Conservation (phyloP, 1,140 invertebrate species). For the Megathymus violae region DNA sequence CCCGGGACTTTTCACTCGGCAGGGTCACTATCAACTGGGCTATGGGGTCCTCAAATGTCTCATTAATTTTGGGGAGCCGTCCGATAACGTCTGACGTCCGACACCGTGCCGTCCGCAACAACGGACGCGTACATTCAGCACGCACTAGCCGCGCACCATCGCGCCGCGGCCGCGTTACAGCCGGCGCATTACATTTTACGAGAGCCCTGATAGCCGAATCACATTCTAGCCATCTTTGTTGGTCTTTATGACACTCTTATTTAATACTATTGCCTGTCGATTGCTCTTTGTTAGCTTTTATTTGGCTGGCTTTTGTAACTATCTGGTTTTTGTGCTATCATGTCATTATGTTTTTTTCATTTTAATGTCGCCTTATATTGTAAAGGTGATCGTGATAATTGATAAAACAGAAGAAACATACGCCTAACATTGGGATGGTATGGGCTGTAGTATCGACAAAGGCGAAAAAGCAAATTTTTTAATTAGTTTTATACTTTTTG, state of each 20-base stretch:
- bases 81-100: not conserved
- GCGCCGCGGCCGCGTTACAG: slow-evolving; percentile 49
- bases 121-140: slow-evolving; percentile 41
- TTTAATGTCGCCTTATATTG: too few relatives aligned
- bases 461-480: too few relatives aligned
- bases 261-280: slow-evolving; percentile 42
- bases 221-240: slow-evolving; percentile 53
- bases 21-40: too few relatives aligned
- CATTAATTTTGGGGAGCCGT: too few relatives aligned
- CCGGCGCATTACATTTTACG: slow-evolving; percentile 55
- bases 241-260: slow-evolving; percentile 47
- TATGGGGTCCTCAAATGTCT: too few relatives aligned
- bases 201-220: slow-evolving; percentile 50
- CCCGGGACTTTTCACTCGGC: too few relatives aligned
- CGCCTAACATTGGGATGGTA: too few relatives aligned
- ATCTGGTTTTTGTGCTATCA: slow-evolving; percentile 2
- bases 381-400: too few relatives aligned
- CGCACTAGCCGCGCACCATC: slow-evolving; percentile 51
- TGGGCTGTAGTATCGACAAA: too few relatives aligned
- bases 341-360: slow-evolving; percentile 1
- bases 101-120: slow-evolving; percentile 32
- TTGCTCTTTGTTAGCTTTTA: slow-evolving; percentile 30
- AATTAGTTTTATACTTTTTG: too few relatives aligned
- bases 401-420: too few relatives aligned
- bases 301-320: slow-evolving; percentile 1